Conservation (phyloP, 2,797 vertebrate species). For the Synaphobranchus kaupii region DNA sequence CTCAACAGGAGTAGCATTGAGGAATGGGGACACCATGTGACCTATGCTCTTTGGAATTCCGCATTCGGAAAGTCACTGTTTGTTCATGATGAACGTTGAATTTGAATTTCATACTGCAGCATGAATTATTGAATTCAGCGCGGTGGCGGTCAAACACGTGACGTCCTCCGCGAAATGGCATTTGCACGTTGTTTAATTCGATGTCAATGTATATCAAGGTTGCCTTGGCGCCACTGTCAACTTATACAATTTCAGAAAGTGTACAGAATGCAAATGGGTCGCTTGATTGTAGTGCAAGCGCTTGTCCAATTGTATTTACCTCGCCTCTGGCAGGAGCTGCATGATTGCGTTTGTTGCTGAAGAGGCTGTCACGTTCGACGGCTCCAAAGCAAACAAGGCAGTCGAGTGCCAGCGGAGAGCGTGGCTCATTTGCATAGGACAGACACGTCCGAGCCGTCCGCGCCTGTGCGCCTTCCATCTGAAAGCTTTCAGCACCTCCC, state of each 20-base stretch:
- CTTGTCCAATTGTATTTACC: conserved; percentile 28
- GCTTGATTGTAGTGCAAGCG: background rate
- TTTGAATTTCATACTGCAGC: background rate
- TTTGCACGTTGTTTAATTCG: background rate
- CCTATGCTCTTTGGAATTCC: conserved; percentile 52
- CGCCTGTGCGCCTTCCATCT: conserved; percentile 30
- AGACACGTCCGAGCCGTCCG: conserved; percentile 26
- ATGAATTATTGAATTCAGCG: conserved; percentile 13
- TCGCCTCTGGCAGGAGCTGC: conserved; percentile 38
- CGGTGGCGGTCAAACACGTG: background rate
- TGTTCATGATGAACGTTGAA: background rate
- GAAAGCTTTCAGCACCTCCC: conserved; percentile 43
- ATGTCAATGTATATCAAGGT: background rate
- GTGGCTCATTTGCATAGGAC: conserved; percentile 26
- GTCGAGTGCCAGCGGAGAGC: conserved; percentile 19
- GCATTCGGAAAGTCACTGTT: conserved; percentile 43
- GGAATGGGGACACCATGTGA: conserved; percentile 51
- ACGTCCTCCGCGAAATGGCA: background rate
- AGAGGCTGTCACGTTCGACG: conserved; percentile 58
- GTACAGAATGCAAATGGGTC: background rate
- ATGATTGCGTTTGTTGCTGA: conserved; percentile 35
- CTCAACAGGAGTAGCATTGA: conserved; percentile 48
- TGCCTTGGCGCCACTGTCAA: background rate
- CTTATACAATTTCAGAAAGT: background rate
- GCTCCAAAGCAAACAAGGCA: conserved; percentile 57